phyloP scores from a whole-genome alignment of 2,888 invertebrate species.

The Octonoba sinensis region DNA sequence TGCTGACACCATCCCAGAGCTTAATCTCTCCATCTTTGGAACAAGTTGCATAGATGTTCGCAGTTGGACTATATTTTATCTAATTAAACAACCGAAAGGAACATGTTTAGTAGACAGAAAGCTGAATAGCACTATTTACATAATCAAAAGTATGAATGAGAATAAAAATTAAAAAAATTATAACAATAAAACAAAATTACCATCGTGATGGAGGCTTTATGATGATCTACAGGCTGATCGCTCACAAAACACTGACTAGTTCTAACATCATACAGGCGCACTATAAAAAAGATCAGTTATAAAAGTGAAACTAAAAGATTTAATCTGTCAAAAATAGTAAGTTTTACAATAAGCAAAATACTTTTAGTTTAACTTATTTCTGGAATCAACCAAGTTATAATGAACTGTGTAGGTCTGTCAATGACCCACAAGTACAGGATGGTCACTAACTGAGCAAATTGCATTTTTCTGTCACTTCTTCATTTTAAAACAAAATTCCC shows the following conservation, averaged over 20 bases:
- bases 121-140: not conserved
- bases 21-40: conserved; percentile 95
- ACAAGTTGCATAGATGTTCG: conserved; percentile 83
- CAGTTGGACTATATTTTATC: conserved; percentile 79
- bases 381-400: too few relatives aligned
- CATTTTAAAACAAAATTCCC: too few relatives aligned
- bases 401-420: too few relatives aligned
- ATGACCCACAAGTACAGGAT: too few relatives aligned
- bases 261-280: conserved; percentile 93
- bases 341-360: not conserved
- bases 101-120: conserved; percentile 10
- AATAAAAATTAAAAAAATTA: not conserved
- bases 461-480: too few relatives aligned
- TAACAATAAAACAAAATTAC: conserved; percentile 65
- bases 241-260: conserved; percentile 97
- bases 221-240: conserved; percentile 80
- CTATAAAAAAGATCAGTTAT: conserved; percentile 67
- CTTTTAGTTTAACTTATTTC: not conserved
- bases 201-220: conserved; percentile 72
- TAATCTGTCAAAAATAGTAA: not conserved
- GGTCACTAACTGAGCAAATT: too few relatives aligned
- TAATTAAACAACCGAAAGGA: conserved; percentile 65
- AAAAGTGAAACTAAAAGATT: not conserved
- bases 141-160: not conserved
- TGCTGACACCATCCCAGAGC: conserved; percentile 97